Evolutionary conservation across 2,113 vertebrate species (phyloP).

Genomic region (Ancistrus triradiatus): DNA sequence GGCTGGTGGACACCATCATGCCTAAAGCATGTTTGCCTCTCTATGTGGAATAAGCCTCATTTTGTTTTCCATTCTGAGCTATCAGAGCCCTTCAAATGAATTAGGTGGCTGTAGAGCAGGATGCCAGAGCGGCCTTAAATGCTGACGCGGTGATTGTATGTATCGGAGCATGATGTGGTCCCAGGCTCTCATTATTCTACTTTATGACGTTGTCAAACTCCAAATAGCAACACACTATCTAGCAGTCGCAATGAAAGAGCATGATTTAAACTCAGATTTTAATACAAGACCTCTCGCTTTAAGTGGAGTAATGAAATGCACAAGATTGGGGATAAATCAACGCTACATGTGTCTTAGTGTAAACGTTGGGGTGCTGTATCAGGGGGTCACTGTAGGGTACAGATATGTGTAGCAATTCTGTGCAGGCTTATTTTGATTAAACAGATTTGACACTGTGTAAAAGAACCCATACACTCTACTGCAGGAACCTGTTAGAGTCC

Average conservation of each 20-base stretch:
- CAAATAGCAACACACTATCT: constrained; percentile 27
- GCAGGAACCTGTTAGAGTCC: no score
- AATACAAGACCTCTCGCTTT: constrained; percentile 7
- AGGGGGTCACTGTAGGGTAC: no score
- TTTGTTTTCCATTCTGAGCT: constrained; percentile 17
- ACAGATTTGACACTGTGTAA: no score
- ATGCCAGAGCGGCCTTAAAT: not conserved
- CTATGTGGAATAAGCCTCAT: constrained; percentile 2
- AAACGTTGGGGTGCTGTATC: not conserved
- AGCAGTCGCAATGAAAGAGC: constrained; percentile 33
- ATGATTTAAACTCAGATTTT: constrained; percentile 2
- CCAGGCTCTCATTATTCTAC: constrained; percentile 43
- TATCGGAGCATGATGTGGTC: constrained; percentile 35
- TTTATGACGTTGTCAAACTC: constrained; percentile 46
- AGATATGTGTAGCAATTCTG: no score
- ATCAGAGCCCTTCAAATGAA: constrained; percentile 13
- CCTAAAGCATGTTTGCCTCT: constrained; percentile 18
- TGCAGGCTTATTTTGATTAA: no score
- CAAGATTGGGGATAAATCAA: constrained; percentile 28
- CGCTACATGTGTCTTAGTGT: not conserved
- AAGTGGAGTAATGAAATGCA: constrained; percentile 29
- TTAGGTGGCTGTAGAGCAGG: constrained; percentile 18
- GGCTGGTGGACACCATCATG: constrained; percentile 21
- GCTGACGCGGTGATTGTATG: constrained; percentile 9
- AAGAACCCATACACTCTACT: no score